Evolutionary conservation across 2,113 vertebrate genomes (phyloP).

Genomic region (Paratilapia polleni): DNA sequence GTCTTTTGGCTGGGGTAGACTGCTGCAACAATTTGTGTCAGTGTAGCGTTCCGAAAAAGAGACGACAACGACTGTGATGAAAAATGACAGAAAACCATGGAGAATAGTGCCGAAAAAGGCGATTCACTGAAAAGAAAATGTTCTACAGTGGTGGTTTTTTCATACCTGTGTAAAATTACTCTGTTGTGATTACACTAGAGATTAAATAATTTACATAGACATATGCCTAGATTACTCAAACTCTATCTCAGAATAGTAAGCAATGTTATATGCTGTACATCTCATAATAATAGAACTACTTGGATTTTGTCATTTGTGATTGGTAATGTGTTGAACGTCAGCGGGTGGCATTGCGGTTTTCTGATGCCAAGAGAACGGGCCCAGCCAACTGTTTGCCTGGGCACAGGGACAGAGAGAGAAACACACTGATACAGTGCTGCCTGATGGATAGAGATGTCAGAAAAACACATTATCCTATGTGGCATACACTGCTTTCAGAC

Average conservation of each 20-base stretch:
- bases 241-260: constrained; percentile 11
- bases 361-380: not conserved
- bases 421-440: constrained; percentile 9
- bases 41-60: constrained; percentile 10
- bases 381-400: constrained; percentile 51
- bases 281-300: not conserved
- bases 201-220: not conserved
- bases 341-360: not conserved
- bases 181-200: constrained; percentile 17
- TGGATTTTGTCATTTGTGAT: constrained; percentile 17
- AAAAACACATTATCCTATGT: constrained; percentile 36
- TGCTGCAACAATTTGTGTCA: constrained; percentile 28
- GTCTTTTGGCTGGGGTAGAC: not conserved
- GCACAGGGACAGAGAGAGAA: constrained; percentile 31
- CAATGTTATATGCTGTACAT: constrained; percentile 6
- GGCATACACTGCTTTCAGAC: constrained; percentile 26
- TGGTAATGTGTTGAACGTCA: constrained; percentile 28
- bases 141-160: not conserved
- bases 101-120: constrained; percentile 10
- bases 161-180: constrained; percentile 8
- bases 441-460: constrained; percentile 34
- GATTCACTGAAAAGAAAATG: not conserved
- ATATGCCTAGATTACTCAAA: not conserved
- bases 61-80: constrained; percentile 21
- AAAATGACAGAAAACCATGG: constrained; percentile 8